Conservation (phyloP, 2,888 invertebrate genomes). For the Ditula angustiorana region DNA sequence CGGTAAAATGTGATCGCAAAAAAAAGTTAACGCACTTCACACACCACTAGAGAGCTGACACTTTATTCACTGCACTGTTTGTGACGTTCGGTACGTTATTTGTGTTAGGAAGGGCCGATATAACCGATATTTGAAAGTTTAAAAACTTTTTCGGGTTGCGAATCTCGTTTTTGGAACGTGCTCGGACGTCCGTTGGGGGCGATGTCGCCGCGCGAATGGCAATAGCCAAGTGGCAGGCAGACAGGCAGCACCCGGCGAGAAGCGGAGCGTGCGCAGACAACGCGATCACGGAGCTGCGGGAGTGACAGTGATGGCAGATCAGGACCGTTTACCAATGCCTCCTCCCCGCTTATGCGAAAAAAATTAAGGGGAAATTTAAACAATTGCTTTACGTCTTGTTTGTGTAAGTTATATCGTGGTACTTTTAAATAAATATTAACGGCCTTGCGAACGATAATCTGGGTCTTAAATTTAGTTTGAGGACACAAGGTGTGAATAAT, state of each 20-base stretch:
- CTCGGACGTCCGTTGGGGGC: slow-evolving; percentile 61
- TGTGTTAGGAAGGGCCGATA: slow-evolving; percentile 59
- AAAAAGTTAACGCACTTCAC: slow-evolving; percentile 71
- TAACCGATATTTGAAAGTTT: slow-evolving; percentile 64
- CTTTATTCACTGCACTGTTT: slow-evolving; percentile 69
- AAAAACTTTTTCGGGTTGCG: slow-evolving; percentile 76
- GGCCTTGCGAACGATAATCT: slow-evolving; percentile 15
- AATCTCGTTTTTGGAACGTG: slow-evolving; percentile 55
- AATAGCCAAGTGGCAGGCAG: slow-evolving; percentile 40
- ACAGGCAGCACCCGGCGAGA: slow-evolving; percentile 56
- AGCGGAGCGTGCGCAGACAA: slow-evolving; percentile 65
- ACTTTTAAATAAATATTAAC: slow-evolving; percentile 15
- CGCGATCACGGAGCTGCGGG: slow-evolving; percentile 47
- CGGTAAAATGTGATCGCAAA: slow-evolving; percentile 76
- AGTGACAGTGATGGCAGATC: slow-evolving; percentile 51
- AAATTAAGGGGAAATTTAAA: slow-evolving; percentile 58
- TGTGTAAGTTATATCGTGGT: slow-evolving; percentile 10
- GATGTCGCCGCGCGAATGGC: slow-evolving; percentile 72
- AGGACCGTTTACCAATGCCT: slow-evolving; percentile 65
- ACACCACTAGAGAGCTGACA: slow-evolving; percentile 61
- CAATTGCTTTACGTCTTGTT: slow-evolving; percentile 12
- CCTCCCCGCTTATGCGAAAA: slow-evolving; percentile 56
- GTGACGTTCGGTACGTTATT: slow-evolving; percentile 53
- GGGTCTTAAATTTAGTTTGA: slow-evolving; percentile 10
- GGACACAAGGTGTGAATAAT: slow-evolving; percentile 18